Base-by-base conservation (phyloP, 2,113 vertebrate genomes). In the Planiliza haematocheilus region DNA sequence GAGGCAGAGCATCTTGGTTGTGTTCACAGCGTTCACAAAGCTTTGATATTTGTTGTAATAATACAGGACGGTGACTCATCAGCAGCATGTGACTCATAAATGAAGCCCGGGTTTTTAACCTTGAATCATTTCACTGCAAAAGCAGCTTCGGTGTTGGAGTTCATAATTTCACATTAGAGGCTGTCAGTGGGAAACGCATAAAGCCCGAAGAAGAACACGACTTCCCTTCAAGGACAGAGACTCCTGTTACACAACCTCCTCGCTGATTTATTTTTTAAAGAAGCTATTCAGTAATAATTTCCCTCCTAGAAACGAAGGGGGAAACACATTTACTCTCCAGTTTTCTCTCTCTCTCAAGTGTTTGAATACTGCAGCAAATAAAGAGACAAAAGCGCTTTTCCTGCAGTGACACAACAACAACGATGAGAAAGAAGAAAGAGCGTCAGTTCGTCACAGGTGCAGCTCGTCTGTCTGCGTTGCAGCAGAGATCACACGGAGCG, bases 211-310 rank as follows among this genome's bases (percentile, higher is more conserved):
- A 60, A 62, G 46, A 74, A 56, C 49, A 43, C 21, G 18, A 60
- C 66, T 75, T 72, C 37, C 50, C 61, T 76, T 79, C 86, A 88
- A 89, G 87, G 86, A 87, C 86, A 82, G 52, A 65, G 58, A 65
- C 57, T 81, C 46, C 55, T 11, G 72, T 87, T 91, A 87, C 65
- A 59, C 77, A 86, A 87, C 43, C 67, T 57, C 70, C 73, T 81
- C 52, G 24, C 67, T 84, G 84, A 79, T n/a, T 41, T 66, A 52
- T 56, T 75, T 55, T 13, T 60, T 45, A 38, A 52, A 77, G 43
- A 63, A 46, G 74, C 4, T 65, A 53, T 76, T 80, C 46, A 53
- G 45, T 52, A 52, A 72, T 20, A 24, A 21, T 71, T 64, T 46
- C 9, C 21, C 39, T 57, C n/a, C 51, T 46, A 24, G 6, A 65